Conservation (phyloP, 2,888 invertebrate species). For the Empis livida region DNA sequence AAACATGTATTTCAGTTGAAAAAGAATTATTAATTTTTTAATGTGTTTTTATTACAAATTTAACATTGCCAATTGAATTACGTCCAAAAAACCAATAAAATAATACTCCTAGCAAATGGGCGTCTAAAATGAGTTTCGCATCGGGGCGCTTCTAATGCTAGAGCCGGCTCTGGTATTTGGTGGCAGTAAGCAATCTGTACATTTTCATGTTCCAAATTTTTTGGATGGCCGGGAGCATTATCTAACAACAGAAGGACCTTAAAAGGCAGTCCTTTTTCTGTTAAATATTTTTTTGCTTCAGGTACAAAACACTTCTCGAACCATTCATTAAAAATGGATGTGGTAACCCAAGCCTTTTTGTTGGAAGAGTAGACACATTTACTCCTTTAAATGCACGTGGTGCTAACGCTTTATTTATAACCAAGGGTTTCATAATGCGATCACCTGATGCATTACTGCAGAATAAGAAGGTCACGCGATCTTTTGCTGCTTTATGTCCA, state of each 20-base stretch:
- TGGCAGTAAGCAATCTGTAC: neutral
- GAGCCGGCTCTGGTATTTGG: too few species aligned
- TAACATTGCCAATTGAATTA: too few species aligned
- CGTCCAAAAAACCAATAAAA: too few species aligned
- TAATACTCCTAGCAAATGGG: too few species aligned
- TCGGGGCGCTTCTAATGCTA: too few species aligned
- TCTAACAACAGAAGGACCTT: neutral
- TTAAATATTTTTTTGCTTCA: constrained; percentile 8
- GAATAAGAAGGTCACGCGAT: constrained; percentile 17
- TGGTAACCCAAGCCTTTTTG: constrained; percentile 14
- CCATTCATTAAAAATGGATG: constrained; percentile 11
- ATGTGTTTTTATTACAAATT: too few species aligned
- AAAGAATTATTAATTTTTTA: too few species aligned
- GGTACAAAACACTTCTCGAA: constrained; percentile 10
- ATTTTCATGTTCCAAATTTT: constrained; percentile 11
- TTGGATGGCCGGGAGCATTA: constrained; percentile 3
- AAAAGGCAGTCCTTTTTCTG: constrained; percentile 1
- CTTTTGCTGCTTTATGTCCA: constrained; percentile 11
- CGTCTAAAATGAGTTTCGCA: too few species aligned
- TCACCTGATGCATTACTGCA: constrained; percentile 19
- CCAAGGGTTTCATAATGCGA: constrained; percentile 17
- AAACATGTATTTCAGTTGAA: too few species aligned
- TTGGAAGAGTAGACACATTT: constrained; percentile 15
- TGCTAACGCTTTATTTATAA: constrained; percentile 16
- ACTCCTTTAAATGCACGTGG: constrained; percentile 15